Evolutionary conservation across 2,797 vertebrate species (phyloP).

Genomic region (Pristis pectinata): DNA sequence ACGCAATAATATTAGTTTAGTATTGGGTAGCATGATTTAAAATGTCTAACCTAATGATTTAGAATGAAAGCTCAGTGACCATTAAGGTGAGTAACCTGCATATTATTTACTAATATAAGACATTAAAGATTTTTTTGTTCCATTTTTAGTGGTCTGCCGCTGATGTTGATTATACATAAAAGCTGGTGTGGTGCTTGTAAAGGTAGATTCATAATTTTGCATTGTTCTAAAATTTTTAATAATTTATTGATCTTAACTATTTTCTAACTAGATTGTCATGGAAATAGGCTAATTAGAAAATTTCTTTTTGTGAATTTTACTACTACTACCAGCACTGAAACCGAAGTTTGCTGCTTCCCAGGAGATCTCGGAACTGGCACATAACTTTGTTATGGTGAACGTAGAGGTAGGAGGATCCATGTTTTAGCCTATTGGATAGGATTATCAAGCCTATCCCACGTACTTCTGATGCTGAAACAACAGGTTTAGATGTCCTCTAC

Average conservation of each 20-base stretch:
- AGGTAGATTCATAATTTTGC: slow-evolving; percentile 60
- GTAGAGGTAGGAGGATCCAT: slow-evolving; percentile 71
- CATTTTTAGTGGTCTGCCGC: slow-evolving; percentile 74
- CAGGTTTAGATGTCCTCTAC: not conserved
- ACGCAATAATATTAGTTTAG: too few species aligned
- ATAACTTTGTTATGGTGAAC: slow-evolving; percentile 98
- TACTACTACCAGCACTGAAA: slow-evolving; percentile 72
- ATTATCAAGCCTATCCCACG: not conserved
- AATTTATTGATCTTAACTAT: not conserved
- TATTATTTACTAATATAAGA: not conserved
- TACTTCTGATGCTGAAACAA: not conserved
- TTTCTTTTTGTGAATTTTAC: not conserved
- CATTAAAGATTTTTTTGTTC: not conserved
- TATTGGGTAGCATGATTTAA: not conserved
- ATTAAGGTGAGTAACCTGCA: not conserved
- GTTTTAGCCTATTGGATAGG: not conserved
- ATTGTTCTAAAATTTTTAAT: slow-evolving; percentile 3
- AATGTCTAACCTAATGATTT: not conserved
- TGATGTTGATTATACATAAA: slow-evolving; percentile 96
- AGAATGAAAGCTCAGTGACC: not conserved
- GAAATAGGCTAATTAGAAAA: too few species aligned
- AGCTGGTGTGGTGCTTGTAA: slow-evolving; percentile 98
- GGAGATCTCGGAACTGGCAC: slow-evolving; percentile 92
- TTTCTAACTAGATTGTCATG: not conserved
- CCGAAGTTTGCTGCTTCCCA: slow-evolving; percentile 94